Conservation (phyloP, 1,140 invertebrate genomes). For the Euura lappo region DNA sequence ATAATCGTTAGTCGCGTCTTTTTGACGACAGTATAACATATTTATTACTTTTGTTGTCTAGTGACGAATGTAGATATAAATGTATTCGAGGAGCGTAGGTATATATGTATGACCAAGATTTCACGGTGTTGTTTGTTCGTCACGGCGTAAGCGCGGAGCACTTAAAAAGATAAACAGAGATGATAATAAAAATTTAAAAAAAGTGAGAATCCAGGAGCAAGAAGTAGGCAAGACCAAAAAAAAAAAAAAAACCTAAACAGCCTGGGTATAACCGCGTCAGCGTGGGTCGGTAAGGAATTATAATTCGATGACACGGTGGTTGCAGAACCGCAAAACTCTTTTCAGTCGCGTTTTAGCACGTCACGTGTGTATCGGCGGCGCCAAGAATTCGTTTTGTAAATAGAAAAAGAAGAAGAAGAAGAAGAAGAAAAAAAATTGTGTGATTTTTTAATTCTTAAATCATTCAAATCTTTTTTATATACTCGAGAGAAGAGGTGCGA, state of each 20-base stretch:
- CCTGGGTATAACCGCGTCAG: background rate
- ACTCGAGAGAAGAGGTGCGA: too few species aligned
- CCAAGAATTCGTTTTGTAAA: slow-evolving; percentile 6
- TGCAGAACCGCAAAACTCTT: background rate
- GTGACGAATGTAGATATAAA: too few species aligned
- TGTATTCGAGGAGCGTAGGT: too few species aligned
- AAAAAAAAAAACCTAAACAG: background rate
- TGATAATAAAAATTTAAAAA: background rate
- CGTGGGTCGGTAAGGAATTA: background rate
- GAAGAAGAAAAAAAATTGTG: background rate
- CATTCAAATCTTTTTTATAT: too few species aligned
- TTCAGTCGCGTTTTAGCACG: slow-evolving; percentile 6
- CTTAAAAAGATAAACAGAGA: slow-evolving; percentile 1
- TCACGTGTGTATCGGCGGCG: background rate
- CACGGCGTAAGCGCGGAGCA: background rate
- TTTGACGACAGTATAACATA: too few species aligned
- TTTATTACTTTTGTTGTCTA: too few species aligned
- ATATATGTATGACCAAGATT: too few species aligned
- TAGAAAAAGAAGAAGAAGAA: background rate
- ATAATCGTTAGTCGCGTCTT: too few species aligned
- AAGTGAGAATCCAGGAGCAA: background rate
- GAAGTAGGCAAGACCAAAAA: background rate
- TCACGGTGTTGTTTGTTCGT: too few species aligned
- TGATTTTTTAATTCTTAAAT: too few species aligned
- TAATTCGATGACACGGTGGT: background rate